Base-by-base conservation (phyloP, 30 jellyfish, hydroid and myxozoan species). In the Mastigias papua region DNA sequence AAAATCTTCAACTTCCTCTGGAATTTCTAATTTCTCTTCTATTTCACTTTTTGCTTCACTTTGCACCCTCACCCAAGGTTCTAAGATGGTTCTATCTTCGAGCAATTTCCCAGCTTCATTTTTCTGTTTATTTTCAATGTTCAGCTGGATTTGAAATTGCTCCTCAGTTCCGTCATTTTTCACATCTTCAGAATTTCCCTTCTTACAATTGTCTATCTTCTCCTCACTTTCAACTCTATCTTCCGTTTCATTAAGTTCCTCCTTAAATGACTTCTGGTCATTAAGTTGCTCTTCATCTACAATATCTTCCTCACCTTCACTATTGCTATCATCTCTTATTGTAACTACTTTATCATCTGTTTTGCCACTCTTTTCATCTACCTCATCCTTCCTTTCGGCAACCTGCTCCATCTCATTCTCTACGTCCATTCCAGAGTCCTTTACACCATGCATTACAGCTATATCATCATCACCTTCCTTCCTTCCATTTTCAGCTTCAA, bases 401-500 rank as follows among this genome's bases (percentile, higher is more conserved):
- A 58, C 21, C 70, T 17, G 11, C 21, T 58, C 70, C 26, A 8
- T n/a, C 26, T 58, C 26, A 32, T 27, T 26, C 16, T 65, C 77
- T 21, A 17, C 16, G 13, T 65, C 81, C 11, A 22, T 69, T 69
- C 26, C 81, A 25, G 61, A 28, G 11, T 58, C 21, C 70, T 58
- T 58, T 5, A 20, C 5, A 20, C 3, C 29, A 28, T 58, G 8
- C 13, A 58, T 58, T 9, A 8, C 70, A 11, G 7, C 70, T n/a
- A 3, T 9, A 27, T 13, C 61, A 4, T 50, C 48, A 25, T 75
- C 74, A 25, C 28, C 48, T 4, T 20, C 74, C 51, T 25, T 28
- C 21, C 4, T 58, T 46, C 28, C 87, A 21, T 54, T 69, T 26
- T 33, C 64, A 19, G 61, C 30, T 69, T 8, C 87, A 76, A 21